Conservation (phyloP, 1,140 invertebrate genomes). For the Probaryconus sp. region DNA sequence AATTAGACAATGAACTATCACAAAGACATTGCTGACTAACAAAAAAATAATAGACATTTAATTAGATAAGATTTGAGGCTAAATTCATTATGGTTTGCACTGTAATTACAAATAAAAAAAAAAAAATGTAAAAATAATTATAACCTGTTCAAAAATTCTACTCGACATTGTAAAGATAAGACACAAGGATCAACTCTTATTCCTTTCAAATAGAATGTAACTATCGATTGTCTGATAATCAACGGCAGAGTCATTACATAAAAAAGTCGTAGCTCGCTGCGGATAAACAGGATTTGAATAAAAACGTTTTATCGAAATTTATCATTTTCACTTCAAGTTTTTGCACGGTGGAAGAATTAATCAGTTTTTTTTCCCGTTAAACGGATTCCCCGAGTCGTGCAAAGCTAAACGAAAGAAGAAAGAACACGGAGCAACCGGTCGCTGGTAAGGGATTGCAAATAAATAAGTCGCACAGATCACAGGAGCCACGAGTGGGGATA, state of each 20-base stretch:
- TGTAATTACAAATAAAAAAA: too few species aligned
- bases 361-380: constrained; percentile 26
- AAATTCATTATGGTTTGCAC: too few species aligned
- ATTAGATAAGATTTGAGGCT: too few species aligned
- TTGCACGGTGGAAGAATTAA: constrained; percentile 7
- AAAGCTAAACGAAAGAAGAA: constrained; percentile 8
- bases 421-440: constrained; percentile 32
- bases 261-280: too few species aligned
- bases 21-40: too few species aligned
- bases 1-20: too few species aligned
- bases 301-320: constrained; percentile 13
- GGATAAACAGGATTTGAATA: too few species aligned
- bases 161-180: not conserved
- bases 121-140: too few species aligned
- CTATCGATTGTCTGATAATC: constrained; percentile 2
- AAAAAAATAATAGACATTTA: too few species aligned
- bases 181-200: not conserved
- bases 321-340: constrained; percentile 34
- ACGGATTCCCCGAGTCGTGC: constrained; percentile 15
- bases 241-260: not conserved
- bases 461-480: constrained; percentile 34
- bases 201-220: constrained; percentile 14
- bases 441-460: constrained; percentile 38
- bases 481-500: not conserved
- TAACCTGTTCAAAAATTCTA: not conserved